Percentiles rank a stretch among this genome's conserved stretches.
Evolutionary conservation across 2,888 invertebrate genomes (phyloP).

Genomic region (Halictus quadricinctus): DNA sequence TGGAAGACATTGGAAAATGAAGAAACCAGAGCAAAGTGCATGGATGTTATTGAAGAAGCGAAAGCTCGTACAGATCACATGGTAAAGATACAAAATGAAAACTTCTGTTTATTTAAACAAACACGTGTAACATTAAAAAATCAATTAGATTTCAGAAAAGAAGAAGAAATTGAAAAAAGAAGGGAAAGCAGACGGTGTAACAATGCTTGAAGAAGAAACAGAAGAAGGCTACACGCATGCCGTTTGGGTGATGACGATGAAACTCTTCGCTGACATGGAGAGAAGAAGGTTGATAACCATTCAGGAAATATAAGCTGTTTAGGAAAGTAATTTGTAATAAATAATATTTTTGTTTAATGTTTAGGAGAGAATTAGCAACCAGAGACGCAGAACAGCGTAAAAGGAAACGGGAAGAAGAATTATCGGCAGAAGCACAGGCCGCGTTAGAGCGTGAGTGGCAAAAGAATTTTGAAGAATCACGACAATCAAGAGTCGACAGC

Average conservation of each 20-base stretch:
- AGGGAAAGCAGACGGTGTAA: conserved; percentile 85
- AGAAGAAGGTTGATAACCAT: conserved; percentile 86
- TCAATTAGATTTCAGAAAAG: conserved; percentile 92
- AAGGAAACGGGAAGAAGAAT: conserved; percentile 95
- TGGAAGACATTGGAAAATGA: conserved; percentile 98
- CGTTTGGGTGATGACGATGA: conserved; percentile 99
- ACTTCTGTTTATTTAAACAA: background rate
- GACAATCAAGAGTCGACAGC: conserved; percentile 95
- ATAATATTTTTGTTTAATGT: conserved; percentile 11
- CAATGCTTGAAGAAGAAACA: conserved; percentile 94
- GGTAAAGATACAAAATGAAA: conserved; percentile 83
- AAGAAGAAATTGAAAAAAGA: conserved; percentile 97
- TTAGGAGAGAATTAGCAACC: conserved; percentile 90
- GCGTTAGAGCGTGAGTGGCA: conserved; percentile 98
- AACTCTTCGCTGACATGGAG: conserved; percentile 98
- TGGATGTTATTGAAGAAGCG: conserved; percentile 98
- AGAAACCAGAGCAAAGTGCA: conserved; percentile 94
- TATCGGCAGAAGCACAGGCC: conserved; percentile 94
- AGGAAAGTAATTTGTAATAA: background rate
- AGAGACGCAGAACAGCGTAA: conserved; percentile 97
- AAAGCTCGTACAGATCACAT: conserved; percentile 96
- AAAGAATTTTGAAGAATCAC: conserved; percentile 98
- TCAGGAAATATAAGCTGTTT: background rate
- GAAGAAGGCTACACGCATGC: conserved; percentile 94
- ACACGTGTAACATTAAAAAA: conserved; percentile 20